Evolutionary conservation across 2,888 invertebrate species (phyloP).

Genomic region (Pomacea canaliculata): DNA sequence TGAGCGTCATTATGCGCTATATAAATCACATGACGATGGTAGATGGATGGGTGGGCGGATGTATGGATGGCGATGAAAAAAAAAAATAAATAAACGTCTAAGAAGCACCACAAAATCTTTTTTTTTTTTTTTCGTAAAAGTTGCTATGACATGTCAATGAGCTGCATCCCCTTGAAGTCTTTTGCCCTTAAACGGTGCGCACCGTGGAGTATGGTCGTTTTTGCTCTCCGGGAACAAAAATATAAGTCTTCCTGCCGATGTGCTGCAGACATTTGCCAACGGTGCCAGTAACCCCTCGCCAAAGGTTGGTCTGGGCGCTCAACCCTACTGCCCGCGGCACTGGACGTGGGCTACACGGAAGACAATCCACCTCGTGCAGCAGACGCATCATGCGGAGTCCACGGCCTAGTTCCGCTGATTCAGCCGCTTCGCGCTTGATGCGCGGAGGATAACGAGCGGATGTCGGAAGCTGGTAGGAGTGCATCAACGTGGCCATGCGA

Average conservation of each 20-base stretch:
- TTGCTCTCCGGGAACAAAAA: conserved; percentile 44
- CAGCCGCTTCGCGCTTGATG: conserved; percentile 47
- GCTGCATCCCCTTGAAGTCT: too few relatives aligned
- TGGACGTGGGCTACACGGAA: conserved; percentile 41
- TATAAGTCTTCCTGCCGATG: conserved; percentile 43
- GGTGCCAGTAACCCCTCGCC: conserved; percentile 42
- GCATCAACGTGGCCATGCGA: conserved; percentile 49
- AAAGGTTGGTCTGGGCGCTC: conserved; percentile 43
- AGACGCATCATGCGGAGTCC: conserved; percentile 51
- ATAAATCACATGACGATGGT: too few relatives aligned
- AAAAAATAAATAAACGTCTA: too few relatives aligned
- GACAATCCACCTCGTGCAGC: conserved; percentile 43
- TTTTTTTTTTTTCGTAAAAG: too few relatives aligned
- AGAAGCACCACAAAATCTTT: too few relatives aligned
- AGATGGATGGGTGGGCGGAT: too few relatives aligned
- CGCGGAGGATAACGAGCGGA: conserved; percentile 44
- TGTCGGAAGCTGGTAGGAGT: conserved; percentile 41
- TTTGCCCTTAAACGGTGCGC: too few relatives aligned
- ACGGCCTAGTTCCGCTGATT: conserved; percentile 44
- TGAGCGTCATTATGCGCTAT: too few relatives aligned
- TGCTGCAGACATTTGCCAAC: conserved; percentile 45
- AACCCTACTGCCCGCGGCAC: conserved; percentile 44
- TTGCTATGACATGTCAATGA: too few relatives aligned
- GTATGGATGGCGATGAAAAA: too few relatives aligned
- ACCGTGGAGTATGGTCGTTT: conserved; percentile 36